Conservation (phyloP, 2,888 invertebrate species). For the Rapana venosa region DNA sequence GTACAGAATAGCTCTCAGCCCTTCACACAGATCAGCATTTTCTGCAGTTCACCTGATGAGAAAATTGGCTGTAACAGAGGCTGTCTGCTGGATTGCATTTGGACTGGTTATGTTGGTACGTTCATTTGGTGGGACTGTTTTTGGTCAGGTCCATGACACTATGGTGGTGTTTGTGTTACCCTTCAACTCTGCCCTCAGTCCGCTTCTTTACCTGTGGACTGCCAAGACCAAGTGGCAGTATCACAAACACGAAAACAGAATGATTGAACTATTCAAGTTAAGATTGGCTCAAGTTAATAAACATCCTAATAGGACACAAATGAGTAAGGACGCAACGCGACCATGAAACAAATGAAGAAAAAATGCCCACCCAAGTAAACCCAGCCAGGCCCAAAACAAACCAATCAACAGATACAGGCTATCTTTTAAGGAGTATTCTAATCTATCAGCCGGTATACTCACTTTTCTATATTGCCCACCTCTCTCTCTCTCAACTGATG, state of each 20-base stretch:
- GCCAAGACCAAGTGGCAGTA: background rate
- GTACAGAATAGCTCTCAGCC: background rate
- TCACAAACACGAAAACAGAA: background rate
- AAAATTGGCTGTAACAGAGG: background rate
- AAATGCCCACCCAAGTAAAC: too few relatives aligned
- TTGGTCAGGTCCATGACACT: background rate
- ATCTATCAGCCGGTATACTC: too few relatives aligned
- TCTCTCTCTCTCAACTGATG: too few relatives aligned
- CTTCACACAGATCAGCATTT: background rate
- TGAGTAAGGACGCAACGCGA: background rate
- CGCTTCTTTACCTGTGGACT: background rate
- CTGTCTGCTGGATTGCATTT: slow-evolving; percentile 4
- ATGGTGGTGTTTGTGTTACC: background rate
- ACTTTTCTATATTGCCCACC: too few relatives aligned
- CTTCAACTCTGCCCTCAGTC: background rate
- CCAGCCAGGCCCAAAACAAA: too few relatives aligned
- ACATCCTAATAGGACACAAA: background rate
- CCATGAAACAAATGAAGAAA: too few relatives aligned
- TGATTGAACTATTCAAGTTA: background rate
- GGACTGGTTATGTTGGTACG: background rate
- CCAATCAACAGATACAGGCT: too few relatives aligned
- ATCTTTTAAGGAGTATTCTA: too few relatives aligned
- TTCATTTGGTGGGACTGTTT: background rate
- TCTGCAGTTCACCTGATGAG: background rate
- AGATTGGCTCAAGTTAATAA: background rate